Base-by-base conservation (phyloP, 2,888 invertebrate genomes). In the Auanema freiburgensis region DNA sequence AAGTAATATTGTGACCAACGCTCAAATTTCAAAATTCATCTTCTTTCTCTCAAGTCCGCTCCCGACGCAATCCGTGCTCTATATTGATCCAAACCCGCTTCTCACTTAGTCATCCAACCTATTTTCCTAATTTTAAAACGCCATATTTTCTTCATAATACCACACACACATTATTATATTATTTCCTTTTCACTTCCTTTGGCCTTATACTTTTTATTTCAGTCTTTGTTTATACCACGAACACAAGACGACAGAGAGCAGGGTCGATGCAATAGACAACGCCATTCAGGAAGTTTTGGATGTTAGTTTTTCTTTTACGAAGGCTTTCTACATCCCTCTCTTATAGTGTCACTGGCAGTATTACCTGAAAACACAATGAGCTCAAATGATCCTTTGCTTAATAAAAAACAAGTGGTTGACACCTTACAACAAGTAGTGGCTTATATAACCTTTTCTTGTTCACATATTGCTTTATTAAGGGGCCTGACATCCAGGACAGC, bases 251-350 rank as follows among this genome's bases (percentile, higher is more conserved):
- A 62, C 41, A 57, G 62, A 57, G 56, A 62, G 56, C 56, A 57
- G 50, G n/a, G 42, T 42, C 40, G 56, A 62, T 55, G 56, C 41
- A 43, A 42, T n/a, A 62, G 53, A 44, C 56, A 62, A 51, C 25
- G 62, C 49, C 51, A 46, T n/a, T 62, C 62, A 21, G 62, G 42
- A 51, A 62, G 50, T 16, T 62, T 62, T 24, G 62, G 62, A 21
- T 23, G 52, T 52, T 21, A 52, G 52, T 52, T 24, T 5, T 52
- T 21, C 2, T 10, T 23, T n/a, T 21, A n/a, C 24, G 10, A 11
- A 10, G 6, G n/a, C 12, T 1, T 18, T 52, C 23, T 16, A 23
- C 24, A 16, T 52, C 16, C 21, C 11, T 21, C 21, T 52, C 18
- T 52, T n/a, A n/a, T 52, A n/a, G 24, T 52, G n/a, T 52, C 18